Base-by-base conservation (phyloP, 2,113 vertebrate genomes). In the Plectropomus leopardus region DNA sequence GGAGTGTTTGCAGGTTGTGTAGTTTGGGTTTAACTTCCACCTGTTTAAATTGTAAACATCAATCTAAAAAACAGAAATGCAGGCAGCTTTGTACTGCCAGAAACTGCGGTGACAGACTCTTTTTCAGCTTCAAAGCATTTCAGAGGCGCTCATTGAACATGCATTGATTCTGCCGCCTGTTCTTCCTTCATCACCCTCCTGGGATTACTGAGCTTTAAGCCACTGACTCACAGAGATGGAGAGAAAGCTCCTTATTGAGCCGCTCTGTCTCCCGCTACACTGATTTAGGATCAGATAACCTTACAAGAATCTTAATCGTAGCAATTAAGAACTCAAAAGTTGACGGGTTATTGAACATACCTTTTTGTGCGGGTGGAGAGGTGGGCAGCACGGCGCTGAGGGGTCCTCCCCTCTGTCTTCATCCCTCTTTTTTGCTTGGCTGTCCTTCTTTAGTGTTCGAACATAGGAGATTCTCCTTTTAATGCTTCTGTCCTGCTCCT, bases 351-450 rank as follows among this genome's bases (percentile, higher is more conserved):
- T 76, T 21, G 34, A 76, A 79, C 93, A 72, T 88, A 96, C 95
- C 94, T 94, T 95, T 78, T 78, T 94, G 74, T 67, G 69, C 0
- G n/a, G 82, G 21, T 23, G 77, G 6, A 55, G 68, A 34, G 77
- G 68, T 1, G 88, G 86, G 61, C 78, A 88, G 70, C 88, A 93
- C 2, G 7, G 54, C 4, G 72, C 13, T 17, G 63, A 61, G 36
- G 34, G 77, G 17, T 48, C 83, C 24, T 84, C 83, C 24, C 83
- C 73, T 28, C 60, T 6, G 16, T 54, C 59, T 9, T 54, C 40
- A 10, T 75, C n/a, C 77, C 60, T 50, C 42, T 73, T 69, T 66
- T 45, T 53, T 3, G 50, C 14, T 14, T 24, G 47, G 28, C 51
- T 51, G 50, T 89, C 80, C 54, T 82, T 83, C 26, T 82, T 90